Evolutionary conservation across 2,797 vertebrate genomes (phyloP), one percentile per base, ranked within the genome.

Genomic region (Selene dorsalis): DNA sequence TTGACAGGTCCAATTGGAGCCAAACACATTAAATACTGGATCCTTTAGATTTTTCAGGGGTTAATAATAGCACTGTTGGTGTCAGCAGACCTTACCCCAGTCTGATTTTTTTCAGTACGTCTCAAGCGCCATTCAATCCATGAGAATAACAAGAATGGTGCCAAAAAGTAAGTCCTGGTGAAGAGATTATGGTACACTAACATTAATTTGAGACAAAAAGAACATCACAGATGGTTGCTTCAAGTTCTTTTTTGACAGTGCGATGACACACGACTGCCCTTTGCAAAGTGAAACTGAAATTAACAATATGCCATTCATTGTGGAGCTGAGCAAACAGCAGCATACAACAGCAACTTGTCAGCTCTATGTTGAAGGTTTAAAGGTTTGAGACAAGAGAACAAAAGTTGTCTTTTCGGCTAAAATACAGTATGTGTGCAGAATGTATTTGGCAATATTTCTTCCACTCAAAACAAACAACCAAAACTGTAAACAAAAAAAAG

Each of bases 401-500:
- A 35, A 64, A 30, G 24, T 53, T 84, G 84, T 67, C 79, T 70
- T 82, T 71, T 92, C 92, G 88, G 93, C 94, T 75, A 41, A 87
- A 95, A 91, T 93, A 94, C 92, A 93, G 88, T 90, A 93, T 63
- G 68, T 90, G 67, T 92, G 93, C 91, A 94, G 89, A 90, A 91
- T 93, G 93, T 87, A 93, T 94, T 98, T 98, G 97, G 96, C 96
- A 97, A 97, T 87, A 93, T 92, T 91, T 85, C 82, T 87, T 91
- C 84, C 82, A 82, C 86, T 90, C 75, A 80, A 88, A 85, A 90
- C 78, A 74, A 85, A 80, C 81, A 75, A 87, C 38, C 32, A 84
- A 87, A 79, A 94, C 90, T 94, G 93, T 95, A 94, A 93, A 93
- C 91, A 92, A 90, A 91, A 80, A 30, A 69, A 83, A 79, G 56